Evolutionary conservation across 2,888 invertebrate species (phyloP).

Genomic region (Melangyna quadrimaculata): DNA sequence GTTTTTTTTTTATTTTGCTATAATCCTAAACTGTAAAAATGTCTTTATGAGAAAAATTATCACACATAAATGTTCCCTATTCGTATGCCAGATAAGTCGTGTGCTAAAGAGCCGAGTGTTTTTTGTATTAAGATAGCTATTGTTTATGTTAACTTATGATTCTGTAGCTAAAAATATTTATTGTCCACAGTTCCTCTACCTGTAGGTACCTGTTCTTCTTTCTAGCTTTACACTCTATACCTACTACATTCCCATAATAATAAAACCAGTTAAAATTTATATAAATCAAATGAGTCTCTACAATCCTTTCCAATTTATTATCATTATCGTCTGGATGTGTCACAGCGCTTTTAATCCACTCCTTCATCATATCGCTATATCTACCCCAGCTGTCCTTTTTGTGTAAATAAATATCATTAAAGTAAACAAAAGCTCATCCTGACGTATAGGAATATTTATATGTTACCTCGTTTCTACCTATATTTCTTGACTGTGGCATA

Average conservation of each 20-base stretch:
- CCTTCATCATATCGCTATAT: conserved; percentile 29
- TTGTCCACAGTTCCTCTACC: background rate
- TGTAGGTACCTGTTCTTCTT: background rate
- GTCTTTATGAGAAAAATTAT: too few relatives aligned
- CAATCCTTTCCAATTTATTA: conserved; percentile 67
- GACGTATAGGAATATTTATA: conserved; percentile 18
- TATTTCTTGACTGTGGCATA: background rate
- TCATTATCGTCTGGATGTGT: conserved; percentile 64
- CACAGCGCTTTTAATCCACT: conserved; percentile 63
- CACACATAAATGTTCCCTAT: too few relatives aligned
- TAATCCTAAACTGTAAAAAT: too few relatives aligned
- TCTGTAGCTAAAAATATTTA: background rate
- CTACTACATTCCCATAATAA: conserved; percentile 18
- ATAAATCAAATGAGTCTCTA: conserved; percentile 65
- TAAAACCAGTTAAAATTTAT: conserved; percentile 57
- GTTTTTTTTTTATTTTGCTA: too few relatives aligned
- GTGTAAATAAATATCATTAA: conserved; percentile 61
- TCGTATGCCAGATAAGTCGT: too few relatives aligned
- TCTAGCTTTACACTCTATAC: background rate
- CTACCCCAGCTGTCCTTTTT: conserved; percentile 45
- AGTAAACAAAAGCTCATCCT: conserved; percentile 61
- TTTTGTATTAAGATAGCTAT: too few relatives aligned
- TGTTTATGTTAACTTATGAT: too few relatives aligned
- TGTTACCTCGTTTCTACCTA: too few relatives aligned
- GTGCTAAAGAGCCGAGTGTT: too few relatives aligned